phyloP scores from a whole-genome alignment of 2,797 vertebrate genomes.

The Sylvilagus floridanus region DNA sequence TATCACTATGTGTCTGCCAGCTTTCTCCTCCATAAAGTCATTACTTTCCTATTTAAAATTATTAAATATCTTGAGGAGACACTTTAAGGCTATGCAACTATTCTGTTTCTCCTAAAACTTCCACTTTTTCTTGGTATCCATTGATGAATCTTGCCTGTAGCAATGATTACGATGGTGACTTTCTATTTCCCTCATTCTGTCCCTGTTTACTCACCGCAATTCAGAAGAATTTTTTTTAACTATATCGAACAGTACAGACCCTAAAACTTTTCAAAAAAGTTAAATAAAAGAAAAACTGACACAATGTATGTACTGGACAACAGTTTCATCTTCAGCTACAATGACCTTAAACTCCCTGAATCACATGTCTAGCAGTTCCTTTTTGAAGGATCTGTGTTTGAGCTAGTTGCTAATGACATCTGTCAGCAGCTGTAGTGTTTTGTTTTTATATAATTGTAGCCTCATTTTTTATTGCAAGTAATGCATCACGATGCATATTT shows the following conservation, averaged over 20 bases:
- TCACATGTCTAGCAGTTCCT: slow-evolving; percentile 60
- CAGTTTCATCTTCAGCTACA: not conserved
- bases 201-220: not conserved
- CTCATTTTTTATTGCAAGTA: slow-evolving; percentile 76
- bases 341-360: slow-evolving; percentile 37
- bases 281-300: not conserved
- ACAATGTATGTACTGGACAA: not conserved
- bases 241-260: not conserved
- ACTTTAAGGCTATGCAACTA: slow-evolving; percentile 5
- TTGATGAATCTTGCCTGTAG: not conserved
- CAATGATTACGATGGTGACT: not conserved
- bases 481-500: slow-evolving; percentile 71
- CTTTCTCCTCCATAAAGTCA: slow-evolving; percentile 21
- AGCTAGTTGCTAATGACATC: slow-evolving; percentile 76
- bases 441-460: slow-evolving; percentile 77
- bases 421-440: slow-evolving; percentile 78
- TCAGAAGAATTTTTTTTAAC: slow-evolving; percentile 46
- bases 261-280: slow-evolving; percentile 29
- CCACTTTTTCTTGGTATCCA: not conserved
- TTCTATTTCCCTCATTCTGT: slow-evolving; percentile 40
- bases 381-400: slow-evolving; percentile 61
- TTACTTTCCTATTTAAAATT: slow-evolving; percentile 10
- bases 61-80: not conserved
- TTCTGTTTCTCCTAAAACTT: slow-evolving; percentile 49
- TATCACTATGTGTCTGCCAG: not conserved